These are phyloP conservation scores for Panthera uncia DNA, from an alignment of 2,113 vertebrate species.

Conservation along the genomic window DNA sequence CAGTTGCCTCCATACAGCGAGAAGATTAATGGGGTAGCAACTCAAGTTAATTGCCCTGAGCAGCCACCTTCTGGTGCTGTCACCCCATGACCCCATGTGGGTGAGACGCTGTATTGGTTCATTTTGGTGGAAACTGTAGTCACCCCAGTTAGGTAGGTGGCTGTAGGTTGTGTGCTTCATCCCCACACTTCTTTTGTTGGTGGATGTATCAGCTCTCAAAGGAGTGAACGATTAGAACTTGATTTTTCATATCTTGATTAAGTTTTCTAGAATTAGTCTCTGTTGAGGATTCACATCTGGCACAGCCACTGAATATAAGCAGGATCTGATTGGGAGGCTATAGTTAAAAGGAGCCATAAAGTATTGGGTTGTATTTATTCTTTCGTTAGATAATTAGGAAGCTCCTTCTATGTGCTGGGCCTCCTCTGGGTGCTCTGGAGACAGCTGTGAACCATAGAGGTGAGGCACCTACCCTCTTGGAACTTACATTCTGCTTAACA, in stretches of 20 bases:
- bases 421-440: background rate
- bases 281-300: background rate
- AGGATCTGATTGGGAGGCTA: background rate
- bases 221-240: background rate
- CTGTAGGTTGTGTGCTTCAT: background rate
- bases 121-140: background rate
- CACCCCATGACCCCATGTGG: background rate
- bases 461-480: background rate
- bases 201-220: background rate
- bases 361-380: background rate
- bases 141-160: too few species aligned
- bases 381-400: background rate
- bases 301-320: background rate
- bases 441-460: background rate
- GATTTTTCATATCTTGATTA: background rate
- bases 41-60: too few species aligned
- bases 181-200: background rate
- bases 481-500: background rate
- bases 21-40: background rate
- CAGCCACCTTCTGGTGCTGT: background rate
- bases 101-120: background rate
- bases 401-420: background rate
- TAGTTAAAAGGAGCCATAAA: background rate
- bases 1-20: background rate
- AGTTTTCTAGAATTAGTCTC: background rate